Base-by-base conservation (phyloP, 2,113 vertebrate genomes). In the Rhabdornis inornatus region DNA sequence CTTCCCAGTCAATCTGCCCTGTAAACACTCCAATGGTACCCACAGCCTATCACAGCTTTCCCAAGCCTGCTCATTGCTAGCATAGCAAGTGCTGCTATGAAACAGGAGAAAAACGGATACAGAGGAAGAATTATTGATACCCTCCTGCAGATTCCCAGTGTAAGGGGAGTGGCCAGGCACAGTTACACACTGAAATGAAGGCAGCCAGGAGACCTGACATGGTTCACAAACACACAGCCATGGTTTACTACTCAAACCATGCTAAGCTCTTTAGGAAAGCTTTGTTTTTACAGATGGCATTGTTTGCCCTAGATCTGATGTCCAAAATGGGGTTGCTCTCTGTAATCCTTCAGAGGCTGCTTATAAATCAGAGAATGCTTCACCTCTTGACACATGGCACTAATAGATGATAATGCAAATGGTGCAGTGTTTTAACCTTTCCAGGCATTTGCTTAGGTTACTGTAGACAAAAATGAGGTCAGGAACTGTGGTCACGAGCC, bases 311-410 rank as follows among this genome's bases (percentile, higher is more conserved):
- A 90, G 56, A 93, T 93, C 77, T 64, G 40, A 59, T 89, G 92
- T 68, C 68, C 69, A 89, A 78, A 95, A 78, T 18, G 80, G 61
- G 71, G 69, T 45, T 93, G 76, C 64, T 88, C 24, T 83, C 76
- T 5, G 4, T 94, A 97, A 97, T 95, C 79, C 88, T 89, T 86
- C 93, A 94, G 76, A 95, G 88, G 52, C 92, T 86, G 90, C 64
- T 92, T 79, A 92, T 78, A 94, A 93, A 96, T 84, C 76, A 89
- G 60, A 81, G 65, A 92, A 87, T 33, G 21, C 72, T 93, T 92
- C 83, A 87, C 85, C 93, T 86, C 80, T 45, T 78, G 72, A 93
- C 85, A 90, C 64, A 90, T 25, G 44, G 72, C 33, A 35, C 83
- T 70, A 81, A 92, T 18, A 86, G 60, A 90, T 78, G 84, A 83